A percentile compares a stretch with the other conserved stretches of the same genome.
Evolutionary conservation across 2,888 invertebrate genomes (phyloP).

Genomic region (Selenia dentaria): DNA sequence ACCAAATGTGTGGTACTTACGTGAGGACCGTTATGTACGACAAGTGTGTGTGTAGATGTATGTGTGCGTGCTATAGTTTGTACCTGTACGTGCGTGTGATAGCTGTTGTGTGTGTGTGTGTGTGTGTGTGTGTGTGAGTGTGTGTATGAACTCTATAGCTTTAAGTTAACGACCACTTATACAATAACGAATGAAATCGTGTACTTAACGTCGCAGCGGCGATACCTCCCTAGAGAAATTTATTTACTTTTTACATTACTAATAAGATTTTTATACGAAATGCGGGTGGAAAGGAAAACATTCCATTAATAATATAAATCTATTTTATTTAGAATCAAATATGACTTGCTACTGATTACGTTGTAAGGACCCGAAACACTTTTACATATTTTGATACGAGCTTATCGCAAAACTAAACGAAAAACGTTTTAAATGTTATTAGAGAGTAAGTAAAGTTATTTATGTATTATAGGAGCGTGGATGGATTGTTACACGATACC

Average conservation of each 20-base stretch:
- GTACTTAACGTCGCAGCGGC: constrained; percentile 33
- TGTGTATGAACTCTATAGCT: constrained; percentile 17
- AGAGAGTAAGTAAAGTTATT: constrained; percentile 8
- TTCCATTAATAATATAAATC: constrained; percentile 33
- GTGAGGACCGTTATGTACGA: not conserved
- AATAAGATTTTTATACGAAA: constrained; percentile 27
- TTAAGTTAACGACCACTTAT: constrained; percentile 28
- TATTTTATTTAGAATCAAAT: constrained; percentile 25
- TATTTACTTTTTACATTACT: constrained; percentile 36
- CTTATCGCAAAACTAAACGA: constrained; percentile 13
- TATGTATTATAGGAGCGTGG: not conserved
- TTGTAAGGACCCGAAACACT: not conserved
- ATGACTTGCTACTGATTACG: too few relatives aligned
- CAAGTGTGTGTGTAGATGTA: constrained; percentile 26
- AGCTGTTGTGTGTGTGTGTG: constrained; percentile 8
- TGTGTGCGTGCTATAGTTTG: constrained; percentile 30
- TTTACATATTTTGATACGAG: constrained; percentile 41
- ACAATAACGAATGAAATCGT: constrained; percentile 15
- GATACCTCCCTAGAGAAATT: constrained; percentile 33
- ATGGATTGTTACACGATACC: constrained; percentile 11
- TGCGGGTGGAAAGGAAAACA: constrained; percentile 9
- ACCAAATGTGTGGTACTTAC: constrained; percentile 37
- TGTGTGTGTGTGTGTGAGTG: constrained; percentile 19
- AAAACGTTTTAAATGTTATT: not conserved
- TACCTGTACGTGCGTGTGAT: constrained; percentile 28